Evolutionary conservation across 1,140 invertebrate genomes (phyloP), one percentile per base, ranked within the genome.

Genomic region (Cepaea nemoralis): DNA sequence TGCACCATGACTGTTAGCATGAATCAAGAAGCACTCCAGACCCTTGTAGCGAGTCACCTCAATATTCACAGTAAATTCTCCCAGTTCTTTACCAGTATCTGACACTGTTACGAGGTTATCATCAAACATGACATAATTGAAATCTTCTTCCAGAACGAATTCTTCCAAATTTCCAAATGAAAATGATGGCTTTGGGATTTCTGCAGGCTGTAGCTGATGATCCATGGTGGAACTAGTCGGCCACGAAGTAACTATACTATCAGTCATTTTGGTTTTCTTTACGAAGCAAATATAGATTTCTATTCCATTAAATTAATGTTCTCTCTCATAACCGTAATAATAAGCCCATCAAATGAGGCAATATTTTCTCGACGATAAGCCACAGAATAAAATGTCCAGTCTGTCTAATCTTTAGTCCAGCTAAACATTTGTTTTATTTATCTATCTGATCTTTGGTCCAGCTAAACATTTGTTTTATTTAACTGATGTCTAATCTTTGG

Each of bases 1-100:
- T 42, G 87, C 83, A 63, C 91, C 91, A 81, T 91, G 87, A 77
- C 91, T 92, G 85, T 91, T 91, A 1, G 91, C 91, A 77, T 91
- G 89, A 5, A 92, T 86, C 2, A 91, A 86, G 71, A 91, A 91
- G 79, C 90, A 91, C 42, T 90, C 88, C 33, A 85, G 75, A 0
- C 86, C 86, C 42, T 88, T 85, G 74, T 87, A 83, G 42, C 87
- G 85, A 10, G 87, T 85, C n/a, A 87, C 86, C 73, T 90, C 86
- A 12, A 91, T 85, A 1, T 88, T 87, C 1, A 92, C 90, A 12
- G 81, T 85, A 83, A 91, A 91, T 69, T 91, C 90, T 78, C 91
- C 91, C 12, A 91, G 85, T 73, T 91, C 90, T 79, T 88, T 89
- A 0, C 91, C 91, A 27, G 87, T 89, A 66, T 91, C 90, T 37